A percentile compares a stretch with the other conserved stretches of the same genome.
Evolutionary conservation across 2,888 invertebrate species (phyloP).

Genomic region (Drosophila neotestacea): DNA sequence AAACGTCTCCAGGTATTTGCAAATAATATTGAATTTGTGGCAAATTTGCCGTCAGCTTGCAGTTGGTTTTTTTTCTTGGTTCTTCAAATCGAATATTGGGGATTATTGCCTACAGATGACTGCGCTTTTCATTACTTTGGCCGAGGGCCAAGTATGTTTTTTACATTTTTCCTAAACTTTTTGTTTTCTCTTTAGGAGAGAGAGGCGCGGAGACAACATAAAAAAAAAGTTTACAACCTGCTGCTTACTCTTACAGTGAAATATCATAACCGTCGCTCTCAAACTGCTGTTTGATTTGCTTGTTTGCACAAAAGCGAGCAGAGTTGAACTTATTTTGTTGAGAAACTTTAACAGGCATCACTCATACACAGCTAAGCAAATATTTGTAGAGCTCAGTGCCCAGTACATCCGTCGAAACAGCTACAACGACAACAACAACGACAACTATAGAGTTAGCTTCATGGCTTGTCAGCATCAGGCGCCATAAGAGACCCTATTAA

Average conservation of each 20-base stretch:
- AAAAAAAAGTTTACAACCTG: slow-evolving; percentile 42
- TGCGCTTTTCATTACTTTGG: slow-evolving; percentile 63
- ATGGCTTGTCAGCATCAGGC: slow-evolving; percentile 45
- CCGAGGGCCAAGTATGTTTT: slow-evolving; percentile 42
- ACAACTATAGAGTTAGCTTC: slow-evolving; percentile 25
- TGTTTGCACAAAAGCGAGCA: slow-evolving; percentile 67
- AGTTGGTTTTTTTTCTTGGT: slow-evolving; percentile 22
- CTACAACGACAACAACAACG: slow-evolving; percentile 15
- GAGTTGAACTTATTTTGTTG: slow-evolving; percentile 58
- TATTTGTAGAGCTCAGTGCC: slow-evolving; percentile 69
- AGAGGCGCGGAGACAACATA: not conserved
- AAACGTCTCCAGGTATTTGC: slow-evolving; percentile 36
- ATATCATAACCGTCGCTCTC: slow-evolving; percentile 61
- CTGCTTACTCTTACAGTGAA: slow-evolving; percentile 32
- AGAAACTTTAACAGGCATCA: slow-evolving; percentile 68
- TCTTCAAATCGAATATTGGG: slow-evolving; percentile 23
- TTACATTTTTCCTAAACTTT: slow-evolving; percentile 6
- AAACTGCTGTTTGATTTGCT: slow-evolving; percentile 67
- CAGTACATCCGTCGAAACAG: slow-evolving; percentile 24
- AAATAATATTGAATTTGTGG: slow-evolving; percentile 66
- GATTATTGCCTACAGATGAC: slow-evolving; percentile 56
- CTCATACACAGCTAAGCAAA: slow-evolving; percentile 72
- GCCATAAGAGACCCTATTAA: slow-evolving; percentile 50
- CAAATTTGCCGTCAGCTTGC: slow-evolving; percentile 52
- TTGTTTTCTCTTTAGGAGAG: not conserved